A percentile compares a stretch with the other conserved stretches of the same genome.
These are phyloP conservation scores for Sandelia bainsii DNA, from an alignment of 2,797 vertebrate genomes.

Conservation along the genomic window DNA sequence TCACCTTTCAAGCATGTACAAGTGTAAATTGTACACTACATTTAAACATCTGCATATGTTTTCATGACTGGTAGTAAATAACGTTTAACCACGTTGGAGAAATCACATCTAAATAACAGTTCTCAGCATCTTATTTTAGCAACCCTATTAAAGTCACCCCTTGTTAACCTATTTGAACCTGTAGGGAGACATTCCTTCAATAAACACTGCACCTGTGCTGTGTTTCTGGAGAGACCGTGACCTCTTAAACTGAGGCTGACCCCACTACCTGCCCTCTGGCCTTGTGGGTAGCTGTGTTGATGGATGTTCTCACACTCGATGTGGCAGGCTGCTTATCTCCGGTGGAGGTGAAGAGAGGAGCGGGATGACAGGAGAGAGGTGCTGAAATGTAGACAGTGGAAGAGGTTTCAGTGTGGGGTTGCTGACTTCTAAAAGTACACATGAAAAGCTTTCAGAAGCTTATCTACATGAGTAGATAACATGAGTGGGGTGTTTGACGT, in stretches of 20 bases:
- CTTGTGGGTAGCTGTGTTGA: constrained; percentile 65
- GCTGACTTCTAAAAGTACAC: neutral
- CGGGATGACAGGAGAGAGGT: constrained; percentile 25
- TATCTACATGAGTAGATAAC: too few species aligned
- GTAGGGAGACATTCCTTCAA: constrained; percentile 9
- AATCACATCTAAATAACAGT: neutral
- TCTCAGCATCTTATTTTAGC: constrained; percentile 6
- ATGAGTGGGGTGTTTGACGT: neutral
- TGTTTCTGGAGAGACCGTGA: constrained; percentile 41
- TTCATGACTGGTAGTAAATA: neutral
- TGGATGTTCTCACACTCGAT: constrained; percentile 70
- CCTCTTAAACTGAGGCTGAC: constrained; percentile 51
- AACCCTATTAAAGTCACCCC: constrained; percentile 20
- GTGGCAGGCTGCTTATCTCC: constrained; percentile 58
- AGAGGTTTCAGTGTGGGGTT: neutral
- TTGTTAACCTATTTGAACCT: constrained; percentile 48
- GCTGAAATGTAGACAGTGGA: constrained; percentile 18
- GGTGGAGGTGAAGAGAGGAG: constrained; percentile 39
- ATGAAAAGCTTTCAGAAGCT: neutral
- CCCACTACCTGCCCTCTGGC: constrained; percentile 61
- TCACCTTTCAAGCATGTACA: neutral
- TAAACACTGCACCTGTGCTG: constrained; percentile 62
- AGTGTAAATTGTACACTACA: too few species aligned
- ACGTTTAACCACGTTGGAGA: neutral
- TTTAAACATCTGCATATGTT: constrained; percentile 9